Evolutionary conservation across 2,797 vertebrate species (phyloP).

Genomic region (Typhlichthys subterraneus): DNA sequence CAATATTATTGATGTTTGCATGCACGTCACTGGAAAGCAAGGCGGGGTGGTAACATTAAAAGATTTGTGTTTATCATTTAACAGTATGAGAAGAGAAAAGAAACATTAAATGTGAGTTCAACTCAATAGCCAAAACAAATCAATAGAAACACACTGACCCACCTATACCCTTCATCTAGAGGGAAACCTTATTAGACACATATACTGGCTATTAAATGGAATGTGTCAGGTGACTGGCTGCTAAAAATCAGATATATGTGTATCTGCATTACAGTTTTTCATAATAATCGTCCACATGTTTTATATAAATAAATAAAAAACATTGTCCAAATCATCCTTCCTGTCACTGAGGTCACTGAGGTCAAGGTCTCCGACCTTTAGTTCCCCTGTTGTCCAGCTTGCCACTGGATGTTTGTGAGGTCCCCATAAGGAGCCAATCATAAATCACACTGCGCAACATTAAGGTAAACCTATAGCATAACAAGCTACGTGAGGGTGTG

Average conservation of each 20-base stretch:
- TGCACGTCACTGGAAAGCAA: background rate
- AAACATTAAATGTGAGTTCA: background rate
- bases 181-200: background rate
- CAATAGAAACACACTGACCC: background rate
- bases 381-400: slow-evolving; percentile 22
- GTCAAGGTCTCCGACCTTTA: slow-evolving; percentile 37
- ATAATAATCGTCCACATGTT: too few relatives aligned
- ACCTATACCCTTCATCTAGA: background rate
- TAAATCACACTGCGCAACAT: slow-evolving; percentile 6
- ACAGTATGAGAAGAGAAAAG: background rate
- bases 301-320: background rate
- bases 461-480: slow-evolving; percentile 6
- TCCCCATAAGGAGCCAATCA: slow-evolving; percentile 8
- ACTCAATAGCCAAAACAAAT: slow-evolving; percentile 11
- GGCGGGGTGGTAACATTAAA: slow-evolving; percentile 13
- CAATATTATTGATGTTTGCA: slow-evolving; percentile 23
- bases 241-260: too few relatives aligned
- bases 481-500: slow-evolving; percentile 5
- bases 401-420: slow-evolving; percentile 14
- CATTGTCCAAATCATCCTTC: background rate
- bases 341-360: slow-evolving; percentile 33
- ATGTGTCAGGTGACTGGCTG: too few relatives aligned
- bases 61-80: slow-evolving; percentile 10
- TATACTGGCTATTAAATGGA: too few relatives aligned
- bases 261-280: too few relatives aligned